Conservation (phyloP, 2,888 invertebrate species). For the Altica lythri region DNA sequence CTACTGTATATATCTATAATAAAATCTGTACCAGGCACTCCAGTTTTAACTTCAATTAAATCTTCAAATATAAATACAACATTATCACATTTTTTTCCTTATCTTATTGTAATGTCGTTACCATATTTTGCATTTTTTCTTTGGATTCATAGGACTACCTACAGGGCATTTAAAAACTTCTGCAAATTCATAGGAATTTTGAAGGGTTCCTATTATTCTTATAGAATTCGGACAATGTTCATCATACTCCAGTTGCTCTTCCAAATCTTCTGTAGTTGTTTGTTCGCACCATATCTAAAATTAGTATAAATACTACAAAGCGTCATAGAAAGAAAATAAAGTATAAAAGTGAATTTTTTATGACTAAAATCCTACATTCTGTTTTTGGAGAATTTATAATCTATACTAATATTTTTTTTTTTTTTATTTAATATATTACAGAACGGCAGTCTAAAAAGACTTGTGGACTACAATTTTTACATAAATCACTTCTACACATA, state of each 20-base stretch:
- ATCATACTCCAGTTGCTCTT: constrained; percentile 67
- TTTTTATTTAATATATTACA: no score
- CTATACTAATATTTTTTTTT: no score
- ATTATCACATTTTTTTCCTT: no score
- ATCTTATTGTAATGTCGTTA: no score
- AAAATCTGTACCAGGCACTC: no score
- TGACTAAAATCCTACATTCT: constrained; percentile 1
- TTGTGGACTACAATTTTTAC: no score
- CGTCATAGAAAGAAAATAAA: constrained; percentile 1
- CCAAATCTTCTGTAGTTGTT: constrained; percentile 66
- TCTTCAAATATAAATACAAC: no score
- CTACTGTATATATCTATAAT: no score
- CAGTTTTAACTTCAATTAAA: no score
- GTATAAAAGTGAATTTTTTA: background rate
- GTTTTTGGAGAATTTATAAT: no score
- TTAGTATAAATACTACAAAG: background rate
- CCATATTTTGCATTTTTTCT: constrained; percentile 62
- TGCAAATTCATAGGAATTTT: constrained; percentile 76
- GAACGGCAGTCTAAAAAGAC: no score
- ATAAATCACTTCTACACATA: no score
- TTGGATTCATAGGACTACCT: constrained; percentile 63
- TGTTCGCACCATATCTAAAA: constrained; percentile 84
- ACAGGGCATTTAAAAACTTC: constrained; percentile 64
- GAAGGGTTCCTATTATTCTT: constrained; percentile 70
- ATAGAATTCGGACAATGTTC: constrained; percentile 76